Base-by-base conservation (phyloP, 1,140 invertebrate genomes). In the Coelopa frigida region DNA sequence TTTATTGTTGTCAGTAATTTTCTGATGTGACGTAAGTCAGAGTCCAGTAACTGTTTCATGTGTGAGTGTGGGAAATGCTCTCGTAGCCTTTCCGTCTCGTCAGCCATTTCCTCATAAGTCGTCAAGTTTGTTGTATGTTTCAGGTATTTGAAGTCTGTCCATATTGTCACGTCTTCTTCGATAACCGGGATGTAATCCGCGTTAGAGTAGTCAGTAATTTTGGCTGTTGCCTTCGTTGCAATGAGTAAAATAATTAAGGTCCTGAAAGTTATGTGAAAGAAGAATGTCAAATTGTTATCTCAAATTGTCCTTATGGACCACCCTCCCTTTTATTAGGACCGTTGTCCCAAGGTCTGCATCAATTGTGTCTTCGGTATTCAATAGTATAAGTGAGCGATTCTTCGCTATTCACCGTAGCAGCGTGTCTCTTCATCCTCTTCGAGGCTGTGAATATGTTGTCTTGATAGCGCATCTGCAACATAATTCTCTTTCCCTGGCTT, bases 401-500 rank as follows among this genome's bases (percentile, higher is more conserved):
- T 20, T 54, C 44, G 17, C 51, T 53, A 21, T 53, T 39, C 5
- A 53, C 18, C 7, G 49, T 46, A 18, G 46, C 46, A 21, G 29
- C 36, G 31, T 40, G 44, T 46, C 10, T n/a, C 14, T 6, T 15
- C 20, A 6, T 52, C 41, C 18, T 15, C 24, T 27, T 46, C 33
- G n/a, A 38, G 1, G 21, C 18, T 26, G 21, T 24, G 12, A 12
- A 37, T 33, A 3, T 22, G 20, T 40, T 47, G 46, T 42, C 56
- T 32, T 2, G 56, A 58, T 10, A 55, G 26, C 5, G 58, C 44
- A 24, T 56, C 58, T 5, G 52, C 58, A 1, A 56, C 52, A 10
- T 46, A 23, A 44, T 70, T 66, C 3, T 50, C 27, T 17, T 46
- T 39, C 3, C 66, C 64, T 12, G 43, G 59, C 50, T 68, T 49